phyloP scores from a whole-genome alignment of 2,888 invertebrate species.

The Drosophila antonietae region DNA sequence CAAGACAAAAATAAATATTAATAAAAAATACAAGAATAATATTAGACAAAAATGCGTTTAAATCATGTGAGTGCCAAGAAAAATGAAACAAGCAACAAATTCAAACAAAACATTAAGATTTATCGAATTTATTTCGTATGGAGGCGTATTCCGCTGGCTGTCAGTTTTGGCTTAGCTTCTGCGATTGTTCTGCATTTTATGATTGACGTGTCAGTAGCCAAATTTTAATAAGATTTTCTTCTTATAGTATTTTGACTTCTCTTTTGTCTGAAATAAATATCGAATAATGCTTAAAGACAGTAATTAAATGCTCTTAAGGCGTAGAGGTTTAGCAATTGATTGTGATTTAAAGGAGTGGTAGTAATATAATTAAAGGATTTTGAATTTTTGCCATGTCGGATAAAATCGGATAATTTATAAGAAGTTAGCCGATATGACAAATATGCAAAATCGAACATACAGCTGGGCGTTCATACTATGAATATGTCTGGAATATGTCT shows the following conservation, averaged over 20 bases:
- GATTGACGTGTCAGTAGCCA: conserved; percentile 26
- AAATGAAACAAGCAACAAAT: conserved; percentile 11
- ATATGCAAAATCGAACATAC: neutral
- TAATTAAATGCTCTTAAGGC: conserved; percentile 3
- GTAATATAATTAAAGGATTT: neutral
- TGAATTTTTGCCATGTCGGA: neutral
- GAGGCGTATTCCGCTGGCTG: conserved; percentile 40
- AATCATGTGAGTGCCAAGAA: conserved; percentile 52
- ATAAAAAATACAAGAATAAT: neutral
- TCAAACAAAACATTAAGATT: conserved; percentile 18
- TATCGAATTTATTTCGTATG: conserved; percentile 30
- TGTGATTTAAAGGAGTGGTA: neutral
- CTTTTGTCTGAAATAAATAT: neutral
- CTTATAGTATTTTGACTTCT: neutral
- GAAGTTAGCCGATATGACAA: conserved; percentile 1
- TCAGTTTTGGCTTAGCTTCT: conserved; percentile 28
- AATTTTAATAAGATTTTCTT: conserved; percentile 16
- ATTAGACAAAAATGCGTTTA: conserved; percentile 32
- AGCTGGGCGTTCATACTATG: too few relatives aligned
- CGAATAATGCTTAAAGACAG: conserved; percentile 1
- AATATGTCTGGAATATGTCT: neutral
- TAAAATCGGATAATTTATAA: neutral
- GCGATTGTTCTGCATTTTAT: conserved; percentile 41
- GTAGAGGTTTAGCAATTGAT: neutral
- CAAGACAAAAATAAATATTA: conserved; percentile 5